Evolutionary conservation across 2,888 invertebrate species (phyloP).

Genomic region (Troides helena): DNA sequence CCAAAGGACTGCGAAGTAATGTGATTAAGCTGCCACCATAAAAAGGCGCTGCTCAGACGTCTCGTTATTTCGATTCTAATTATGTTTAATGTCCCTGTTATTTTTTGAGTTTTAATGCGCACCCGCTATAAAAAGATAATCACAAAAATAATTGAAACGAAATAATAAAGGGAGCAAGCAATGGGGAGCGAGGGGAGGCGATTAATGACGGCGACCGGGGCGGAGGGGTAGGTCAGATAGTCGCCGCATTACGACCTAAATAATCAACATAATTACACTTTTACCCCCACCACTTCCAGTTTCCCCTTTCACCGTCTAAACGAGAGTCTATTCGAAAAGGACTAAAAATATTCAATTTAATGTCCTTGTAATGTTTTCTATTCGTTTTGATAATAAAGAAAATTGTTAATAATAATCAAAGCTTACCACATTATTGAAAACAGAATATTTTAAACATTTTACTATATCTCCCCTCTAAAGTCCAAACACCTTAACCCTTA

Average conservation of each 20-base stretch:
- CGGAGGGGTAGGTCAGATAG: slow-evolving; percentile 51
- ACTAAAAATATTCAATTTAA: slow-evolving; percentile 17
- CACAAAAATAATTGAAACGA: slow-evolving; percentile 81
- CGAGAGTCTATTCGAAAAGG: slow-evolving; percentile 47
- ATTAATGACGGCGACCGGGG: slow-evolving; percentile 69
- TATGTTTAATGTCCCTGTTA: slow-evolving; percentile 76
- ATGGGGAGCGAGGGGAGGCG: slow-evolving; percentile 57
- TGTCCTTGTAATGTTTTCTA: not conserved
- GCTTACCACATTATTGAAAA: no score
- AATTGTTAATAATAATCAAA: no score
- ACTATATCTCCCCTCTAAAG: no score
- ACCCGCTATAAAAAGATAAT: slow-evolving; percentile 79
- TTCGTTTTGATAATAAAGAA: not conserved
- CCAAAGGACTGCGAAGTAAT: slow-evolving; percentile 32
- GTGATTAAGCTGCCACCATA: slow-evolving; percentile 37
- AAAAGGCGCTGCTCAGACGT: slow-evolving; percentile 57
- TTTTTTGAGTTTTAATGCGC: slow-evolving; percentile 78
- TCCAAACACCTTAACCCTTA: no score
- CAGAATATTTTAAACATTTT: no score
- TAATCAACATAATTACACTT: slow-evolving; percentile 80
- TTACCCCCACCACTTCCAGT: slow-evolving; percentile 54
- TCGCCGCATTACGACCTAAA: slow-evolving; percentile 78
- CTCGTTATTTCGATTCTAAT: slow-evolving; percentile 76
- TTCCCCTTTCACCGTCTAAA: slow-evolving; percentile 68
- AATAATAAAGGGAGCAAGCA: slow-evolving; percentile 72